Base-by-base conservation (phyloP, 2,797 vertebrate species). In the Platyrinchus mystaceus region DNA sequence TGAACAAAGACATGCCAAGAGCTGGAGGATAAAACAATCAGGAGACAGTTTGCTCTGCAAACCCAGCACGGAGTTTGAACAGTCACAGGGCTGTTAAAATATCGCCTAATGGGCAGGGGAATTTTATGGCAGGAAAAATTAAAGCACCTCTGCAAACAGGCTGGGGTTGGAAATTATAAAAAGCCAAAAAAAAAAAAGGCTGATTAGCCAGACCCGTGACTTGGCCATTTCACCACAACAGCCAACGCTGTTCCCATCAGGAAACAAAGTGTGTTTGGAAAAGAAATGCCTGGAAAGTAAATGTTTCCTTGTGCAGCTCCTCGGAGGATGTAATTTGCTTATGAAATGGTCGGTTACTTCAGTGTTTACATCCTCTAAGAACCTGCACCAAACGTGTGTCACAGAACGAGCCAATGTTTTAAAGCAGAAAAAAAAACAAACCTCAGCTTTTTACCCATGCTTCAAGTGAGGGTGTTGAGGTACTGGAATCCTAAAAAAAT, bases 1-100 rank as follows among this genome's bases (percentile, higher is more conserved):
- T 97, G 94, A 97, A 97, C 96, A 96, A 97, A 97, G 96, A 81
- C 70, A 89, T 85, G 55, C 41, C 88, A 6, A 64, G 92, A 93
- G 84, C 84, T 97, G 92, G 87, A 96, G 86, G 83, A 91, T 95
- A 95, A 96, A 96, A 97, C 91, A 95, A 93, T 90, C 91, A 89
- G 88, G 77, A 96, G 93, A 53, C 49, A 78, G 82, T 89, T 95
- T 88, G 95, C 49, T 93, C 56, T 92, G 93, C 92, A 97, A 97
- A 97, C 60, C 66, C 78, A 93, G 83, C 68, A 37, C 34, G 5
- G 74, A 94, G 90, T 78, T 90, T 69, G 49, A 67, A 89, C 94
- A 91, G 75, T 32, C 81, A 6, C 39, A 37, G 17, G 87, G 78
- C 84, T 92, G 84, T 86, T 95, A 80, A 96, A 96, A 96, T 68